Conservation (phyloP, 2,113 vertebrate species). For the Phoenicopterus ruber region DNA sequence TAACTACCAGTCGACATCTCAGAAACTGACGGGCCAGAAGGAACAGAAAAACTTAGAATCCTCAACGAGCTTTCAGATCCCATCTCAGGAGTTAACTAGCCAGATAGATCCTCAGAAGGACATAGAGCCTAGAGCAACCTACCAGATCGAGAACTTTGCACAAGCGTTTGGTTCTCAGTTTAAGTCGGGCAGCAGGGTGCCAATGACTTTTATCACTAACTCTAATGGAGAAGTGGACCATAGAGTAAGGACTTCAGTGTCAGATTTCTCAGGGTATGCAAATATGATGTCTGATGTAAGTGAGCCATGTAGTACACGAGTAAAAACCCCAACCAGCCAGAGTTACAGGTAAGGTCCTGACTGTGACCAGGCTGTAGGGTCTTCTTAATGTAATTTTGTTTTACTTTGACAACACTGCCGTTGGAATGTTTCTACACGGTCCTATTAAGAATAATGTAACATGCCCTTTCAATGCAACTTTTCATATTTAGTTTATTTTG, state of each 20-base stretch:
- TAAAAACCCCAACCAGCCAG: slow-evolving; percentile 98
- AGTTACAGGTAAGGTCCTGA: slow-evolving; percentile 96
- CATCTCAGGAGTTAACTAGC: slow-evolving; percentile 88
- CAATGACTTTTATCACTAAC: slow-evolving; percentile 89
- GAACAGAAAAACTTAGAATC: slow-evolving; percentile 88
- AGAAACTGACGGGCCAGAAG: slow-evolving; percentile 90
- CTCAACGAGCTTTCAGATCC: slow-evolving; percentile 86
- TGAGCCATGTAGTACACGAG: slow-evolving; percentile 97
- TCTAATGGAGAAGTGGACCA: slow-evolving; percentile 92
- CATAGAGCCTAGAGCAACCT: slow-evolving; percentile 85
- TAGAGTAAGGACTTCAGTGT: slow-evolving; percentile 95
- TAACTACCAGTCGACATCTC: slow-evolving; percentile 86
- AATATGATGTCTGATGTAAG: slow-evolving; percentile 98
- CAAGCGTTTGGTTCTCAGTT: slow-evolving; percentile 99
- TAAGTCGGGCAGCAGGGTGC: slow-evolving; percentile 95
- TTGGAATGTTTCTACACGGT: slow-evolving; percentile 96
- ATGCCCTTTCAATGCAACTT: slow-evolving; percentile 98
- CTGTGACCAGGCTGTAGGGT: slow-evolving; percentile 78
- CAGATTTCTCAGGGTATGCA: slow-evolving; percentile 99
- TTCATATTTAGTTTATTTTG: slow-evolving; percentile 91
- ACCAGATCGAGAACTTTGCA: slow-evolving; percentile 99
- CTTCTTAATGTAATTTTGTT: slow-evolving; percentile 82
- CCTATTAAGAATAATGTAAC: slow-evolving; percentile 96
- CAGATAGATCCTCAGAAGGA: slow-evolving; percentile 91
- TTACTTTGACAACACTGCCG: slow-evolving; percentile 96